Base-by-base conservation (phyloP, 2,888 invertebrate genomes). In the Charanyca ferruginea region DNA sequence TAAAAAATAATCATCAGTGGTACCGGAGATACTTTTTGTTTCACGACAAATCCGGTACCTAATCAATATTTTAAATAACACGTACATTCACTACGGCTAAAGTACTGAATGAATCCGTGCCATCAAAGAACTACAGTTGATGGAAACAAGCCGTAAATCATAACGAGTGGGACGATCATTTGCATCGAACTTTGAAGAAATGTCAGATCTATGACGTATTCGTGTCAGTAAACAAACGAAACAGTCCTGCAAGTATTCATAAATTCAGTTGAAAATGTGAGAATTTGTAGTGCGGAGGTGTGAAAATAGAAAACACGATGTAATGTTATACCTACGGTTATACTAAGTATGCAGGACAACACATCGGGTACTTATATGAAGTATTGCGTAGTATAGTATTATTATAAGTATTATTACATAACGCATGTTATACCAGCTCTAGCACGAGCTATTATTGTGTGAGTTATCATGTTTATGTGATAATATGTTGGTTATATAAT, bases 371-470 rank as follows among this genome's bases (percentile, higher is more conserved):
- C 77, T 58, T 55, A 45, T 23, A 41, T 61, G 47, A 18, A 54
- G 62, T 49, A 81, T 53, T 82, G 69, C 83, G 80, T 69, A 82
- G 62, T 72, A 53, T 35, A 35, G 68, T 49, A 63, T 62, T 66
- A 57, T 67, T 69, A 60, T 53, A 61, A 53, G n/a, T n/a, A n/a
- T n/a, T 59, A 54, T 76, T 79, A 65, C 54, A 63, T 69, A 79
- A 76, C 51, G 18, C 22, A 32, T 49, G 41, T 66, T 64, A 65
- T 49, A 52, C 53, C 52, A 70, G 55, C 64, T 64, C 47, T 66
- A 71, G 61, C 44, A 60, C 45, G 64, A 51, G 11, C 22, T 52
- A 61, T 35, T 65, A 60, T 38, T 71, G 45, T 73, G 41, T 61
- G 48, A 68, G 69, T 55, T 74, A 58, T 75, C 45, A 58, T 64